Evolutionary conservation across 2,797 vertebrate genomes (phyloP), one percentile per base, ranked within the genome.

Genomic region (Carapus acus): DNA sequence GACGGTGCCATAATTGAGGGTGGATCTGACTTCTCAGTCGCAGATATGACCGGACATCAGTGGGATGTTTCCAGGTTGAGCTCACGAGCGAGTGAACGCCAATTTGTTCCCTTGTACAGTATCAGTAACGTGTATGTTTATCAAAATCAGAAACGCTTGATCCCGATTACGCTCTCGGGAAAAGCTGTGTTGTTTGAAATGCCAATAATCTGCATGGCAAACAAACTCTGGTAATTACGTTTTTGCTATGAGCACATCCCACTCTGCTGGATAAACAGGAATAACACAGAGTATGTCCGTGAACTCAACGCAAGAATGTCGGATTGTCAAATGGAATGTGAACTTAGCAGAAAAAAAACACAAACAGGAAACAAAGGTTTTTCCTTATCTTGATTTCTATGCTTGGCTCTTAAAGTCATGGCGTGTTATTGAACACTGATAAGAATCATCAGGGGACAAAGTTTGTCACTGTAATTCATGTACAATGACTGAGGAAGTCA

Each of bases 1-100:
- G 86, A 87, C 90, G 52, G 63, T 61, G 80, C 52, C 71, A 81
- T 87, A 85, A 83, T 39, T 7, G 22, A 67, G 75, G 75, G 76
- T 64, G 69, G 78, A 58, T 67, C 62, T 42, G 31, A 69, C 72
- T 68, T 76, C 71, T 59, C 56, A 53, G 73, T 71, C 45, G 67
- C 63, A 72, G 76, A 74, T 58, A 46, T 54, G 17, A 50, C 23
- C 47, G 22, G 56, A 43, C 1, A 9, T 49, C 49, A 49, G 33
- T 43, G 29, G 8, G 29, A 40, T 3, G 43, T 48, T 20, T 42
- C 44, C 36, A 44, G 46, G 49, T 16, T 3, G 33, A 33, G 31
- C 11, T 36, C 34, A 36, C 34, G n/a, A 36, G 1, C 3, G n/a
- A 2, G 13, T 15, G 13, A n/a, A 21, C 4, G 2, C 37, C 21